Conservation (phyloP, 2,888 invertebrate species). For the Drosophila kanekoi region DNA sequence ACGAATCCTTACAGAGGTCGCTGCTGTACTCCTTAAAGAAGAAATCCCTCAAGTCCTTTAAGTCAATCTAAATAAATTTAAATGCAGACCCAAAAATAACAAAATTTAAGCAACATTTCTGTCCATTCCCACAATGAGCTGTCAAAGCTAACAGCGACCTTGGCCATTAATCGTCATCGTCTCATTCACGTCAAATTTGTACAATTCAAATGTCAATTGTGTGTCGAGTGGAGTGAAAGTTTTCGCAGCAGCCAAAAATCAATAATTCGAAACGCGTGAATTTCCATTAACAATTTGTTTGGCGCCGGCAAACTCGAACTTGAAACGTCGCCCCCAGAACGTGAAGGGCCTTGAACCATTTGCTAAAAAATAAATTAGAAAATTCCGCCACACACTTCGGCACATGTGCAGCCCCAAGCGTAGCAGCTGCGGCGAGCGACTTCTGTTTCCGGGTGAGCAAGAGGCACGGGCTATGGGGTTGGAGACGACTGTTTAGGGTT, state of each 20-base stretch:
- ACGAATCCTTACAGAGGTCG: constrained; percentile 40
- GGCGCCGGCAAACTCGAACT: constrained; percentile 60
- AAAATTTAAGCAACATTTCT: constrained; percentile 13
- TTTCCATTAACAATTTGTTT: constrained; percentile 78
- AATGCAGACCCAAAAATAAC: constrained; percentile 11
- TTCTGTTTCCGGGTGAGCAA: constrained; percentile 29
- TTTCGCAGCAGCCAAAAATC: constrained; percentile 67
- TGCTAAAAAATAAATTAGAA: constrained; percentile 84
- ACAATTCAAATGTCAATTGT: constrained; percentile 78
- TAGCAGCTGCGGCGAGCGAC: constrained; percentile 32
- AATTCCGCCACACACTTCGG: constrained; percentile 79
- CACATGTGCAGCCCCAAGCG: constrained; percentile 61
- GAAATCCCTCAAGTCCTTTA: constrained; percentile 18
- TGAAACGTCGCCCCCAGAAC: constrained; percentile 52
- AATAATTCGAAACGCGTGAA: constrained; percentile 69
- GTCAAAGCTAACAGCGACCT: constrained; percentile 78
- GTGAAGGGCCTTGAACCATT: constrained; percentile 83
- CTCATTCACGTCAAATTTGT: constrained; percentile 74
- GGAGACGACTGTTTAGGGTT: constrained; percentile 35
- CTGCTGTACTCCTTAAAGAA: constrained; percentile 10
- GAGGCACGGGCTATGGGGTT: constrained; percentile 16
- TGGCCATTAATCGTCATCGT: constrained; percentile 79
- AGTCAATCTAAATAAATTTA: constrained; percentile 18
- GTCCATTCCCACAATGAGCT: constrained; percentile 36
- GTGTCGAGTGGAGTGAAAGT: constrained; percentile 50